Evolutionary conservation across 2,797 vertebrate genomes (phyloP).

Genomic region (Gymnoscopelus microlampas): DNA sequence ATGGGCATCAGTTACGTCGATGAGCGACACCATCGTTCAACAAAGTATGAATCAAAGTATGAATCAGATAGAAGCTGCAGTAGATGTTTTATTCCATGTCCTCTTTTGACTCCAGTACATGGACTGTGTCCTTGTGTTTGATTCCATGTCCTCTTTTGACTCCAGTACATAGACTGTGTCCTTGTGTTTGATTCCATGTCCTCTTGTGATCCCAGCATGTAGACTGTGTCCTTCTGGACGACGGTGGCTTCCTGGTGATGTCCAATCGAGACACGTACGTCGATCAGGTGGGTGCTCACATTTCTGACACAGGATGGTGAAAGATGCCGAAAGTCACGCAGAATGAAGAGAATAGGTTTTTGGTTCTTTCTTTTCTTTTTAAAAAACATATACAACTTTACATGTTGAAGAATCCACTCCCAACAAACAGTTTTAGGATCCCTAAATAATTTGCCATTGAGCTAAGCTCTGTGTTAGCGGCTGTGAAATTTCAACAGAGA

Average conservation of each 20-base stretch:
- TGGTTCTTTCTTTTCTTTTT: too few species aligned
- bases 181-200: conserved; percentile 73
- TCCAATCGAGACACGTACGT: conserved; percentile 91
- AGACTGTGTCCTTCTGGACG: conserved; percentile 94
- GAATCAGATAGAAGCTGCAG: too few species aligned
- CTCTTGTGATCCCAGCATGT: conserved; percentile 81
- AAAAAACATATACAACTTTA: too few species aligned
- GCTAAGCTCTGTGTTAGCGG: too few species aligned
- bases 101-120: conserved; percentile 79
- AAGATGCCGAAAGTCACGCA: neutral
- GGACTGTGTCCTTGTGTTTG: neutral
- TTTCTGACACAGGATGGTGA: conserved; percentile 1
- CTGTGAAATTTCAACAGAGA: too few species aligned
- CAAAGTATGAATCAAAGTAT: too few species aligned
- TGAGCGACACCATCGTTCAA: too few species aligned
- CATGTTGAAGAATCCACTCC: too few species aligned
- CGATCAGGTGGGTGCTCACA: conserved; percentile 80
- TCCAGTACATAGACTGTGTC: conserved; percentile 92
- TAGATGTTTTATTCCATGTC: neutral
- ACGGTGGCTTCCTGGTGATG: conserved; percentile 97
- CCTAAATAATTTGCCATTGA: too few species aligned
- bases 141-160: conserved; percentile 24
- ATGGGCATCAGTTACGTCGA: too few species aligned
- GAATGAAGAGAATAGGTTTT: too few species aligned
- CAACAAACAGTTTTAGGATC: too few species aligned